phyloP scores from a whole-genome alignment of 1,140 invertebrate species.

The Panagrolaimus sp. region DNA sequence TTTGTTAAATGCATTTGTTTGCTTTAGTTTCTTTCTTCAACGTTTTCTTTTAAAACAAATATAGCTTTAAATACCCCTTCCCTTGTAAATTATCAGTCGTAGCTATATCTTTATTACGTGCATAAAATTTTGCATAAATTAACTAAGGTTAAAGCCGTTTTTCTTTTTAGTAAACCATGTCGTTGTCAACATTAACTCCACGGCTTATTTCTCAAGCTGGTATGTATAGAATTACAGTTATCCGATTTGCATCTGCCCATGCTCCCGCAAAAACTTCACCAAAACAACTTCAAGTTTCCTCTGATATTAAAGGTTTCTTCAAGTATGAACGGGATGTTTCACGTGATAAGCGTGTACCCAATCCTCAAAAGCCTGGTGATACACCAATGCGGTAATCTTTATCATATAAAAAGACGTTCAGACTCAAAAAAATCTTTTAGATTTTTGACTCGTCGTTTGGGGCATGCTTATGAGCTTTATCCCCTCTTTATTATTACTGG shows the following conservation, averaged over 20 bases:
- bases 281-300: constrained; percentile 18
- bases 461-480: constrained; percentile 49
- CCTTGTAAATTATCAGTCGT: no score
- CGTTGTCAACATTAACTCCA: constrained; percentile 11
- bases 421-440: constrained; percentile 28
- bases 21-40: no score
- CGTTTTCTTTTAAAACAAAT: no score
- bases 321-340: constrained; percentile 49
- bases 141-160: no score
- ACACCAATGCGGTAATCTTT: constrained; percentile 42
- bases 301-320: constrained; percentile 33
- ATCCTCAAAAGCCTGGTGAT: constrained; percentile 49
- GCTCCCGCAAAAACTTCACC: background rate
- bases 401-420: background rate
- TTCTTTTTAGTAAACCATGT: constrained; percentile 2
- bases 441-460: constrained; percentile 41
- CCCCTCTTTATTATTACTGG: constrained; percentile 39
- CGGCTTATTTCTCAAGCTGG: background rate
- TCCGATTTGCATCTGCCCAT: background rate
- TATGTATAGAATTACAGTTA: background rate
- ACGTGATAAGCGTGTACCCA: constrained; percentile 41
- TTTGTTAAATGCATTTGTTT: no score
- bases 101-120: no score
- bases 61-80: no score
- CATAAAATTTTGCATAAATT: no score